phyloP scores from a whole-genome alignment of 2,888 invertebrate genomes.

The Mimumesa dahlbomi region DNA sequence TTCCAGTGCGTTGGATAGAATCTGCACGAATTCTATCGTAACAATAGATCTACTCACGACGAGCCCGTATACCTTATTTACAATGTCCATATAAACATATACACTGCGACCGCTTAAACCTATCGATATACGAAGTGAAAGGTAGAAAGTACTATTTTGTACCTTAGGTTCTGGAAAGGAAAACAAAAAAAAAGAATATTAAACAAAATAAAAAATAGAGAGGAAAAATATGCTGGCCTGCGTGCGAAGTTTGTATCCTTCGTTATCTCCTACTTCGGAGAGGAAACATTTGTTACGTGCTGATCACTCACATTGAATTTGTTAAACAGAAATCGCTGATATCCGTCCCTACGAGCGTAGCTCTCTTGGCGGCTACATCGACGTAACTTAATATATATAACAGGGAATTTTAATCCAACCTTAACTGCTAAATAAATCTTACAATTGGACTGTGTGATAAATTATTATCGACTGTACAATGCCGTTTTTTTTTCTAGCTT shows the following conservation, averaged over 20 bases:
- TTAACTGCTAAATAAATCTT: conserved; percentile 71
- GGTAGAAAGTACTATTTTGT: conserved; percentile 73
- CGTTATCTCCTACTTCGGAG: conserved; percentile 44
- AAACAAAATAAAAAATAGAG: background rate
- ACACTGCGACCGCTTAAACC: conserved; percentile 65
- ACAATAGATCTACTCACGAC: conserved; percentile 60
- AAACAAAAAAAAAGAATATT: conserved; percentile 7
- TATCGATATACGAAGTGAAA: conserved; percentile 64
- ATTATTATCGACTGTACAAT: conserved; percentile 75
- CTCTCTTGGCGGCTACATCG: conserved; percentile 44
- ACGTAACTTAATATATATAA: conserved; percentile 62
- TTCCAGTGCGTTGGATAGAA: conserved; percentile 45
- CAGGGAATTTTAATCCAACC: conserved; percentile 65
- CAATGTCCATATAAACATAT: conserved; percentile 74
- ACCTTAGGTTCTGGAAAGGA: conserved; percentile 69
- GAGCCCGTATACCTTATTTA: conserved; percentile 73
- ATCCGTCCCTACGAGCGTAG: conserved; percentile 52
- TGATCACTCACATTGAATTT: conserved; percentile 41
- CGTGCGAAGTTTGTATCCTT: conserved; percentile 65
- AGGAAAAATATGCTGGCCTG: conserved; percentile 68
- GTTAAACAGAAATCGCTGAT: conserved; percentile 51
- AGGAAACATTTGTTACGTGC: conserved; percentile 47
- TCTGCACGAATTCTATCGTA: conserved; percentile 49
- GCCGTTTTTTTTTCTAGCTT: conserved; percentile 54
- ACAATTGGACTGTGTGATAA: conserved; percentile 71